A percentile compares a stretch with the other conserved stretches of the same genome.
These are phyloP conservation scores for Neofelis nebulosa DNA, from an alignment of 2,113 vertebrate genomes.

Conservation along the genomic window DNA sequence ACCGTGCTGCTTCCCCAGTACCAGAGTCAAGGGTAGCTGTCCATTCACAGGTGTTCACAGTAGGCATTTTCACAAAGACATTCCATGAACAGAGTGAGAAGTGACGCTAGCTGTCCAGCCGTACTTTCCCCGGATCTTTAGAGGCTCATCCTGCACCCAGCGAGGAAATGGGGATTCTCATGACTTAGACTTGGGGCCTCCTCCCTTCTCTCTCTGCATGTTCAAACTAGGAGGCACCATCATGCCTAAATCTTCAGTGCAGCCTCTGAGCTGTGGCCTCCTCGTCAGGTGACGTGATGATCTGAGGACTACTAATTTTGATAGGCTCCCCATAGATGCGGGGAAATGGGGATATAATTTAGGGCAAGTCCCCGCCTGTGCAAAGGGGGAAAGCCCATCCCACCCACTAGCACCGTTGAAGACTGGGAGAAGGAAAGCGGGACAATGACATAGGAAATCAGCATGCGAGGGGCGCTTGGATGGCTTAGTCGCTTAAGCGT, in stretches of 20 bases:
- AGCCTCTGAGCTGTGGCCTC: neutral
- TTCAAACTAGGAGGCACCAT: neutral
- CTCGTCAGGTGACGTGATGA: neutral
- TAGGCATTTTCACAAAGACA: neutral
- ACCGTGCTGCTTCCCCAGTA: neutral
- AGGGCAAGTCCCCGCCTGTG: neutral
- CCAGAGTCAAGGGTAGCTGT: neutral
- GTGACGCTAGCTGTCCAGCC: neutral
- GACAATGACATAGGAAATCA: neutral
- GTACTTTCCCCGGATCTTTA: neutral
- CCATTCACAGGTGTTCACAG: neutral
- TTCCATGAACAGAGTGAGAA: neutral
- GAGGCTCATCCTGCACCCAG: neutral
- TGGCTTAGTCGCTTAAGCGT: no score
- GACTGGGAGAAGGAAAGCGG: neutral
- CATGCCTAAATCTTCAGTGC: neutral
- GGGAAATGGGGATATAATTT: neutral
- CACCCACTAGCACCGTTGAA: neutral
- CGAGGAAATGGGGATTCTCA: fast-evolving
- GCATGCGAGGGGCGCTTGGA: no score
- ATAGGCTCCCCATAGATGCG: no score
- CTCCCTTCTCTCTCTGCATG: neutral
- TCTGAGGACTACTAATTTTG: neutral
- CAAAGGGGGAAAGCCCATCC: neutral
- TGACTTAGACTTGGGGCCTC: neutral